Percentiles rank a stretch among this genome's conserved stretches.
Evolutionary conservation across 2,797 vertebrate species (phyloP).

Genomic region (Arvicola amphibius): DNA sequence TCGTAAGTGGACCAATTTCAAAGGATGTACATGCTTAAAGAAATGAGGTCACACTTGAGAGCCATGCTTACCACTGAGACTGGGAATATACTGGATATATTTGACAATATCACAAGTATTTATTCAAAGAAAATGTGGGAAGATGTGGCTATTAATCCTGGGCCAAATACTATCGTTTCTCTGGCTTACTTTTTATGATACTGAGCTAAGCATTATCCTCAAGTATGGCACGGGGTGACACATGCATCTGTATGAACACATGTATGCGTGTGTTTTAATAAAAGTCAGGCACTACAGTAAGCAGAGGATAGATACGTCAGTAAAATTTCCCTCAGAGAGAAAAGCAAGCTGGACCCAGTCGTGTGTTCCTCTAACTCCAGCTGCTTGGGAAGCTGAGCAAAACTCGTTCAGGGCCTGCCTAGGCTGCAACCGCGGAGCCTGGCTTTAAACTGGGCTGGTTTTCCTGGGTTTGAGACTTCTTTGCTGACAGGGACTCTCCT

Average conservation of each 20-base stretch:
- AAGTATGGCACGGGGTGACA: not conserved
- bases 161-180: conserved; percentile 33
- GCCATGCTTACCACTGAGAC: not conserved
- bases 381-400: not conserved
- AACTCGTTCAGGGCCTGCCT: not conserved
- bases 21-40: conserved; percentile 13
- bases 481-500: conserved; percentile 8
- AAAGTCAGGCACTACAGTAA: not conserved
- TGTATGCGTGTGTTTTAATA: not conserved
- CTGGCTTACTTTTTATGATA: conserved; percentile 4
- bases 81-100: not conserved
- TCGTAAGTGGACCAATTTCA: not conserved
- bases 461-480: not conserved
- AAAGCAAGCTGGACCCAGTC: not conserved
- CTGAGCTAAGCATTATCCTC: conserved; percentile 15
- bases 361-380: not conserved
- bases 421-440: not conserved
- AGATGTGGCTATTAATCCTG: not conserved
- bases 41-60: conserved; percentile 18
- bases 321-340: conserved; percentile 24
- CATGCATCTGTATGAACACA: not conserved
- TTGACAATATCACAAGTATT: not conserved
- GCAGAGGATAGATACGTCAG: not conserved
- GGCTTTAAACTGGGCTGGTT: conserved; percentile 21
- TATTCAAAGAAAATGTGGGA: not conserved